phyloP scores from a whole-genome alignment of 2,888 invertebrate species.

The Stenichneumon culpator region DNA sequence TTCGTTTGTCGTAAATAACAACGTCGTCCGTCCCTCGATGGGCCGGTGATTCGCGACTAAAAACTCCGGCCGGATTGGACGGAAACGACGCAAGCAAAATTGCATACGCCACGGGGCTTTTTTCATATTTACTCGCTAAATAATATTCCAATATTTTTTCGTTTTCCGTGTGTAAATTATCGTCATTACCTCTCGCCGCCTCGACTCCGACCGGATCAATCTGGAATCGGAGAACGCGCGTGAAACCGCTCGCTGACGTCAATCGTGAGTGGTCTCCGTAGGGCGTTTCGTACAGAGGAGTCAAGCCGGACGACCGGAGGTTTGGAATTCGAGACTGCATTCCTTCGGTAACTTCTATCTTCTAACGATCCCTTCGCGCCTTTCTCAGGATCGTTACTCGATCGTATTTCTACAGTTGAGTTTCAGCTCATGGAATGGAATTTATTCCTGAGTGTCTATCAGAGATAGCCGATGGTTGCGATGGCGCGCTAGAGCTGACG shows the following conservation, averaged over 20 bases:
- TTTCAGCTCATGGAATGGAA: not conserved
- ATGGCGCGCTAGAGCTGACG: too few species aligned
- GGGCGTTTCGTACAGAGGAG: slow-evolving; percentile 23
- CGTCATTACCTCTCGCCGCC: not conserved
- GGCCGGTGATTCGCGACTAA: slow-evolving; percentile 14
- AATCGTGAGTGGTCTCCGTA: slow-evolving; percentile 29
- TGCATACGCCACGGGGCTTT: not conserved
- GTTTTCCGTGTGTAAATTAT: not conserved
- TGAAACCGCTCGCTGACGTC: slow-evolving; percentile 49
- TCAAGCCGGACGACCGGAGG: not conserved
- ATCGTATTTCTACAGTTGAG: slow-evolving; percentile 35
- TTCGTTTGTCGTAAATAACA: slow-evolving; percentile 35
- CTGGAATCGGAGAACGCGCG: slow-evolving; percentile 11
- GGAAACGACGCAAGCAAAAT: not conserved
- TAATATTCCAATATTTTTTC: slow-evolving; percentile 18
- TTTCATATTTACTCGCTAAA: not conserved
- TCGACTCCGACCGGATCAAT: slow-evolving; percentile 11
- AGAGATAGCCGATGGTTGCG: too few species aligned
- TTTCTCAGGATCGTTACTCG: slow-evolving; percentile 32
- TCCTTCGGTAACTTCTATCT: slow-evolving; percentile 57
- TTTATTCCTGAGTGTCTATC: not conserved
- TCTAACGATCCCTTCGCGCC: slow-evolving; percentile 19
- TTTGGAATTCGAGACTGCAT: slow-evolving; percentile 55
- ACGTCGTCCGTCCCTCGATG: slow-evolving; percentile 14
- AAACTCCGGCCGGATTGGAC: not conserved